phyloP scores from a whole-genome alignment of 2,797 vertebrate genomes.

The Characodon lateralis region DNA sequence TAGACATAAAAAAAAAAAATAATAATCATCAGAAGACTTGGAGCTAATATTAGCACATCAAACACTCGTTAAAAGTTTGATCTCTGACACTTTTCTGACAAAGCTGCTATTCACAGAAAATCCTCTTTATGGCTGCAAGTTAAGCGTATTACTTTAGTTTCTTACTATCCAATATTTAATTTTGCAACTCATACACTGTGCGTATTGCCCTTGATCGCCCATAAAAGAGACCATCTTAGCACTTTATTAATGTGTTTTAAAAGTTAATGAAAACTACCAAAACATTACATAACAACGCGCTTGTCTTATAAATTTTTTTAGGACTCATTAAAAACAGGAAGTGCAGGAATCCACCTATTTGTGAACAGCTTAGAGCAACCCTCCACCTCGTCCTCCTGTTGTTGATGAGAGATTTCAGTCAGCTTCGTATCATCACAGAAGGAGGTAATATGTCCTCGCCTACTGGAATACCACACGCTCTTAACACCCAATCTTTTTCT shows the following conservation, averaged over 20 bases:
- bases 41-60: neutral
- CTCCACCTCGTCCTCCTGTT: neutral
- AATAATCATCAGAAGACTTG: neutral
- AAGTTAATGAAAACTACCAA: neutral
- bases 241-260: neutral
- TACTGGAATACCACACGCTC: constrained; percentile 2
- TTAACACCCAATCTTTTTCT: neutral
- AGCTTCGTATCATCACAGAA: neutral
- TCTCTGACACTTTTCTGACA: neutral
- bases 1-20: neutral
- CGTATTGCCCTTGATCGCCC: neutral
- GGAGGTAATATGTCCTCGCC: constrained; percentile 1
- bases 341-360: neutral
- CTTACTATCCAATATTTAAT: neutral
- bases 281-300: neutral
- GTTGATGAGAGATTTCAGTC: constrained; percentile 1
- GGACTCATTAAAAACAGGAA: neutral
- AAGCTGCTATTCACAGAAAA: neutral
- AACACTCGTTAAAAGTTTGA: neutral
- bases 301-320: neutral
- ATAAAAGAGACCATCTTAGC: neutral
- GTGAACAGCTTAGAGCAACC: neutral
- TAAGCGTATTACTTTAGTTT: neutral
- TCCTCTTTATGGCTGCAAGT: neutral
- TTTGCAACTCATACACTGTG: neutral